phyloP scores from a whole-genome alignment of 1,140 invertebrate genomes.

The Scaptomyza hsui region DNA sequence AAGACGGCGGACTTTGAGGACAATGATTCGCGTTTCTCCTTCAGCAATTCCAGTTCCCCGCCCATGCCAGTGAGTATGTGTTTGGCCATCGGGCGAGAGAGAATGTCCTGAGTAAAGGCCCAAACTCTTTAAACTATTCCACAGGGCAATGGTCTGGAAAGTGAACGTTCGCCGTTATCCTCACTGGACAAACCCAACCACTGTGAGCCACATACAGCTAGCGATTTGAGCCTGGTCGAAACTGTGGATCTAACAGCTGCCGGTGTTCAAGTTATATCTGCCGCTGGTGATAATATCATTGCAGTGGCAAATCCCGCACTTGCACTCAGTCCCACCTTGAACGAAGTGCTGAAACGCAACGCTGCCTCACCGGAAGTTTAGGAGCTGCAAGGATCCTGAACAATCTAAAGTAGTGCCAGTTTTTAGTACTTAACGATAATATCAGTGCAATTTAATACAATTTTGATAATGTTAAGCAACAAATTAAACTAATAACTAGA shows the following conservation, averaged over 20 bases:
- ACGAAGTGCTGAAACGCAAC: conserved; percentile 76
- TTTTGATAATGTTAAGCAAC: conserved; percentile 12
- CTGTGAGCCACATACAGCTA: not conserved
- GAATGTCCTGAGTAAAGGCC: conserved; percentile 27
- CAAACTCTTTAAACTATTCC: conserved; percentile 1
- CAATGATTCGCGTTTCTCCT: conserved; percentile 89
- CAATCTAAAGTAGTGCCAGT: conserved; percentile 19
- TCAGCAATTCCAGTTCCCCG: conserved; percentile 90
- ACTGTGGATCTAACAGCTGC: conserved; percentile 56
- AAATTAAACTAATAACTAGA: conserved; percentile 45
- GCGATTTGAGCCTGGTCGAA: conserved; percentile 31
- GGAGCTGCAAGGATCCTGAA: not conserved
- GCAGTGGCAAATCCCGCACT: conserved; percentile 94
- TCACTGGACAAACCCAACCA: conserved; percentile 30
- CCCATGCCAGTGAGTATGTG: conserved; percentile 86
- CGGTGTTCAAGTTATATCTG: conserved; percentile 91
- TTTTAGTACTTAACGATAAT: conserved; percentile 32
- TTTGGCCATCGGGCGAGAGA: conserved; percentile 32
- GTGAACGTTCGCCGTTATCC: conserved; percentile 60
- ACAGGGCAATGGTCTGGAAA: conserved; percentile 73
- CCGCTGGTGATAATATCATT: conserved; percentile 93
- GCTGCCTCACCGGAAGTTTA: conserved; percentile 70
- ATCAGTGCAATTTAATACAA: conserved; percentile 59
- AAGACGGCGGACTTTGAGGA: conserved; percentile 77
- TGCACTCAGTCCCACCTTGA: conserved; percentile 84